phyloP scores from a whole-genome alignment of 2,888 invertebrate genomes.

The Lasioglossum malachurum region DNA sequence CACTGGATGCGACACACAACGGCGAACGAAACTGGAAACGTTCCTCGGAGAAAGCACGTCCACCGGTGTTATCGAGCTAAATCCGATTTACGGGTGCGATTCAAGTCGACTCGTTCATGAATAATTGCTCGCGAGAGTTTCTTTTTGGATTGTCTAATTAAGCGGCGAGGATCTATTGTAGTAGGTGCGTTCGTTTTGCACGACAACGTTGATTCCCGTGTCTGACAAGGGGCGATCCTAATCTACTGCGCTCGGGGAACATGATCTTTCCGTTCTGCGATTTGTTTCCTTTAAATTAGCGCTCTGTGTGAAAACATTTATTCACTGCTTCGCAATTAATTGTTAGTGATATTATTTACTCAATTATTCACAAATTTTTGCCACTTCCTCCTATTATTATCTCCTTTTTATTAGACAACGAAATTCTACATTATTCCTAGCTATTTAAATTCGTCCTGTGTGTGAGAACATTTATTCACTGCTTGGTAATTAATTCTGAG shows the following conservation, averaged over 20 bases:
- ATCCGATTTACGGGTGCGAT: constrained; percentile 42
- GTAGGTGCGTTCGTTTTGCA: neutral
- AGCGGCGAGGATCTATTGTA: neutral
- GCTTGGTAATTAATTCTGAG: too few relatives aligned
- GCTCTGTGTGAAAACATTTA: neutral
- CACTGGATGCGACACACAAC: constrained; percentile 17
- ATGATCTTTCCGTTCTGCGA: neutral
- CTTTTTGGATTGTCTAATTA: constrained; percentile 21
- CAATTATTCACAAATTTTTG: neutral
- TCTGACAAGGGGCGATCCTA: constrained; percentile 2
- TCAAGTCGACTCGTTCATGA: constrained; percentile 11
- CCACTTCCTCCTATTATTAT: neutral
- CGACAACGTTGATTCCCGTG: neutral
- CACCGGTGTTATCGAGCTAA: constrained; percentile 34
- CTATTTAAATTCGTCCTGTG: too few relatives aligned
- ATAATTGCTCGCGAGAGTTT: constrained; percentile 33
- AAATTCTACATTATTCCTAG: too few relatives aligned
- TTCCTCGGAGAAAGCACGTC: constrained; percentile 47
- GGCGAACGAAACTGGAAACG: constrained; percentile 33
- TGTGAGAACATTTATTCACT: too few relatives aligned
- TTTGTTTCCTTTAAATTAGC: neutral
- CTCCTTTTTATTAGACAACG: too few relatives aligned
- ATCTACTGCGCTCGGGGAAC: neutral
- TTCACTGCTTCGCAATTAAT: neutral
- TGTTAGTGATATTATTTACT: neutral